Conservation (phyloP, 2,113 vertebrate genomes). For the Bos javanicus region DNA sequence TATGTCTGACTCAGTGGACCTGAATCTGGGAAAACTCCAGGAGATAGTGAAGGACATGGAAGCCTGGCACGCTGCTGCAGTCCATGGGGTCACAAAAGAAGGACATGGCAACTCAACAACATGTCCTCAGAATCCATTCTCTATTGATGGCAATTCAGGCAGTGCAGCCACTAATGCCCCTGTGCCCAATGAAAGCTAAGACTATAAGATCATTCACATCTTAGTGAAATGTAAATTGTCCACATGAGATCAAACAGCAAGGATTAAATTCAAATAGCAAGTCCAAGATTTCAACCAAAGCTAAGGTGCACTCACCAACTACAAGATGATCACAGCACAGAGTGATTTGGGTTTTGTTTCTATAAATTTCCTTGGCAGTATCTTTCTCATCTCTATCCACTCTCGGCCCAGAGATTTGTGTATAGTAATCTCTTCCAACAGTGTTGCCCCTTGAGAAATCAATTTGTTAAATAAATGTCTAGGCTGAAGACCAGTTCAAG, state of each 20-base stretch:
- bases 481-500: conserved; percentile 34
- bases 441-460: conserved; percentile 10
- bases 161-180: background rate
- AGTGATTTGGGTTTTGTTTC: background rate
- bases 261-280: background rate
- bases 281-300: background rate
- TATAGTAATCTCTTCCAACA: conserved; percentile 28
- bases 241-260: background rate
- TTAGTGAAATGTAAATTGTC: background rate
- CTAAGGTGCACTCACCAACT: background rate
- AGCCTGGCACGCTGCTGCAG: background rate
- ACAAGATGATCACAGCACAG: background rate
- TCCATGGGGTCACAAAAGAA: background rate
- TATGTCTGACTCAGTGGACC: background rate
- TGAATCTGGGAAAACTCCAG: background rate
- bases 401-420: background rate
- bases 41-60: accelerated
- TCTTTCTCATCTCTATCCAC: background rate
- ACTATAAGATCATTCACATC: background rate
- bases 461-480: conserved; percentile 48
- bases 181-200: background rate
- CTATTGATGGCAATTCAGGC: background rate
- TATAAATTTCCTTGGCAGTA: background rate
- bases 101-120: background rate
- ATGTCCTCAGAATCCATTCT: background rate